These are phyloP conservation scores for Ladona fulva DNA, from an alignment of 1,140 invertebrate species.

Conservation along the genomic window DNA sequence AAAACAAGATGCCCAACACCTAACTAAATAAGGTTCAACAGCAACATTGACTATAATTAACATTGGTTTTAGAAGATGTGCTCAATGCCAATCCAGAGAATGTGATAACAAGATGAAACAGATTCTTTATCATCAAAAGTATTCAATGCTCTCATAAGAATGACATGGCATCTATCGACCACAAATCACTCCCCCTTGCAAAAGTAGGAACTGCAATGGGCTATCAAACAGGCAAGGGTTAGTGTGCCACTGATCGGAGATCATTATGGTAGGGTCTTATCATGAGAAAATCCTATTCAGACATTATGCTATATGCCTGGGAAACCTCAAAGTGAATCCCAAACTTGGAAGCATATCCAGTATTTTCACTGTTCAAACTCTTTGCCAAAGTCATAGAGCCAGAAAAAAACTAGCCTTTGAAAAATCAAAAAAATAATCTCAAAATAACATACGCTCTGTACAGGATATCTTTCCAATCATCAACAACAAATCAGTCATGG, in stretches of 20 bases:
- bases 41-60: background rate
- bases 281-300: no score
- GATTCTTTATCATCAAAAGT: background rate
- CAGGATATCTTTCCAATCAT: no score
- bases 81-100: background rate
- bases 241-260: background rate
- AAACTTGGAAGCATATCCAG: no score
- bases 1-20: constrained; percentile 4
- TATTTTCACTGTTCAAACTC: no score
- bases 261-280: background rate
- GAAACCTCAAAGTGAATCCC: no score
- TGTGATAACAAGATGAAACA: background rate
- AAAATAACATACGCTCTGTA: no score
- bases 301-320: no score
- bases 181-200: background rate
- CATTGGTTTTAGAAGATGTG: background rate
- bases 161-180: background rate
- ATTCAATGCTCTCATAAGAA: background rate
- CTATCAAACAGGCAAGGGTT: background rate
- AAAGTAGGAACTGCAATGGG: background rate
- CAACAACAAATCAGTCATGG: no score
- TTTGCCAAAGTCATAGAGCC: no score
- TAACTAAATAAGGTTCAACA: constrained; percentile 2
- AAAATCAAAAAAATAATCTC: no score
- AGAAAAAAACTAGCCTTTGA: no score